phyloP scores from a whole-genome alignment of 2,113 vertebrate genomes.

The Dipodomys ordii region DNA sequence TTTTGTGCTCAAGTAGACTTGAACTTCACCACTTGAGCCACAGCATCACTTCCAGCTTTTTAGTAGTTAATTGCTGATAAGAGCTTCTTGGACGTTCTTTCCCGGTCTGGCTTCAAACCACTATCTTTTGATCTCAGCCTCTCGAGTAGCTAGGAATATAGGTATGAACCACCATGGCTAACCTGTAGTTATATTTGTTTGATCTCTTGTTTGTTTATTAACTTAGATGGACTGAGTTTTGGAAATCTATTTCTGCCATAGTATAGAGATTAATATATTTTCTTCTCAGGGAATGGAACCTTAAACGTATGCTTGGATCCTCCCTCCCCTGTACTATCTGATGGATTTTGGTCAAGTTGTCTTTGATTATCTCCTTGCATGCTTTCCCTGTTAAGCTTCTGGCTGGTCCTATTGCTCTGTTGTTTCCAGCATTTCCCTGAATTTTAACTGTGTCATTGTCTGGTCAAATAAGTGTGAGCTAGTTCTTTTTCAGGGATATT shows the following conservation, averaged over 20 bases:
- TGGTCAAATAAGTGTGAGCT: neutral
- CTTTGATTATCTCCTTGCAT: neutral
- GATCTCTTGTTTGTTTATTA: neutral
- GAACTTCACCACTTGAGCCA: no score
- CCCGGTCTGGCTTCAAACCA: no score
- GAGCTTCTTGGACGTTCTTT: no score
- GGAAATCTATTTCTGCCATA: neutral
- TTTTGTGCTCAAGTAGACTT: no score
- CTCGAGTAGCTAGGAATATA: no score
- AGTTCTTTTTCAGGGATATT: neutral
- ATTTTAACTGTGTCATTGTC: neutral
- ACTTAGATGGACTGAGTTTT: neutral
- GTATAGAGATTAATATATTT: neutral
- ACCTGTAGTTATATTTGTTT: no score
- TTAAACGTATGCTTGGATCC: neutral
- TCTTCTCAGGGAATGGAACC: neutral
- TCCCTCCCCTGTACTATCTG: no score
- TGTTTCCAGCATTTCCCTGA: neutral
- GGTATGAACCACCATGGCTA: no score
- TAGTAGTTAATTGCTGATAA: no score
- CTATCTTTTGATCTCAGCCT: no score
- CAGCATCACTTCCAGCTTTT: no score
- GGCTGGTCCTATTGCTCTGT: neutral
- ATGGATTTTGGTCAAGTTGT: neutral
- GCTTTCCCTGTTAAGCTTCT: slow-evolving; percentile 10